Evolutionary conservation across 2,888 invertebrate genomes (phyloP).

Genomic region (Volucella inanis): DNA sequence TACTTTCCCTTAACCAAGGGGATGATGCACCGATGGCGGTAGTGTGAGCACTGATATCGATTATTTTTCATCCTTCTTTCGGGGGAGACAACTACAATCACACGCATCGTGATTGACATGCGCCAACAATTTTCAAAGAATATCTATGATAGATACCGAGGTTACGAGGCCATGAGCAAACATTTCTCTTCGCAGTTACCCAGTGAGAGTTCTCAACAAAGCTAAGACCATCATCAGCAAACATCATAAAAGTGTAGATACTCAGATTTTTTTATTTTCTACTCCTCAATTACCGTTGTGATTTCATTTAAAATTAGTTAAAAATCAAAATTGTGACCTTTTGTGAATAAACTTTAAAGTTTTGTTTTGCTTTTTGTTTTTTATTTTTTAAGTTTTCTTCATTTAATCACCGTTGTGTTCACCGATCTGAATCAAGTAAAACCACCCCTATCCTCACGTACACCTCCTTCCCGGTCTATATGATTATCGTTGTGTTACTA

Average conservation of each 20-base stretch:
- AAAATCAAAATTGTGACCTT: no score
- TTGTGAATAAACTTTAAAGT: no score
- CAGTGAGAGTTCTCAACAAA: constrained; percentile 49
- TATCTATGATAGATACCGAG: constrained; percentile 39
- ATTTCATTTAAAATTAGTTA: no score
- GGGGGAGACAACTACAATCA: constrained; percentile 16
- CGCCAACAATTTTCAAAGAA: constrained; percentile 38
- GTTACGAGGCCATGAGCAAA: constrained; percentile 50
- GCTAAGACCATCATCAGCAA: constrained; percentile 14
- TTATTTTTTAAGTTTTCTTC: no score
- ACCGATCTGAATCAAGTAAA: not conserved
- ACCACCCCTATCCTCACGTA: not conserved
- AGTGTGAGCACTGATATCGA: constrained; percentile 34
- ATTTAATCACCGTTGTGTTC: no score
- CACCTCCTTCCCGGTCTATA: constrained; percentile 75
- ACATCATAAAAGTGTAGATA: constrained; percentile 53
- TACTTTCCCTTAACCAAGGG: constrained; percentile 18
- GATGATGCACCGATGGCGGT: constrained; percentile 2
- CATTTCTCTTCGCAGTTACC: constrained; percentile 59
- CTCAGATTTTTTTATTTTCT: constrained; percentile 20
- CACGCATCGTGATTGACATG: constrained; percentile 42
- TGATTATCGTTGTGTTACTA: constrained; percentile 82
- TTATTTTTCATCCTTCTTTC: constrained; percentile 48
- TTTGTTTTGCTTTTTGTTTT: no score
- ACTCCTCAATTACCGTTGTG: not conserved